Conservation (phyloP, 1,140 invertebrate genomes). For the Ips nitidus region DNA sequence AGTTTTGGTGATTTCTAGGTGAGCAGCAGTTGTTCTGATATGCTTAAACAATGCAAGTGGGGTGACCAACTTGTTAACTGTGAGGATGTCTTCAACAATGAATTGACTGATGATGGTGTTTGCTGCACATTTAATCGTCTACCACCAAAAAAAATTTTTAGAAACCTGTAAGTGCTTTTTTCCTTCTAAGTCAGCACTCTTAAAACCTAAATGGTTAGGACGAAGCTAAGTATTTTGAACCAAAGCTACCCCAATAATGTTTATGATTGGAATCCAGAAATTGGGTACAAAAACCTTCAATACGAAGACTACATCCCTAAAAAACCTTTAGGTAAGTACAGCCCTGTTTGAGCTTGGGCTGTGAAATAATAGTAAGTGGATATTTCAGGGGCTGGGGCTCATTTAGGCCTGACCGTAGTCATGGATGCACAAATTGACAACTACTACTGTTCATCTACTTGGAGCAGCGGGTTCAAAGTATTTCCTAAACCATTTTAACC, state of each 20-base stretch:
- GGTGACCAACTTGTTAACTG: slow-evolving; percentile 62
- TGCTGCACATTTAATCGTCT: slow-evolving; percentile 81
- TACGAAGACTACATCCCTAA: slow-evolving; percentile 35
- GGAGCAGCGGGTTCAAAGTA: slow-evolving; percentile 69
- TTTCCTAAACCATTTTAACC: too few species aligned
- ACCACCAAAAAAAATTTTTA: slow-evolving; percentile 64
- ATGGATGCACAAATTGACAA: slow-evolving; percentile 69
- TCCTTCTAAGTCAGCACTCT: background rate
- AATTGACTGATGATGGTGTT: slow-evolving; percentile 77
- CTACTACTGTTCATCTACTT: slow-evolving; percentile 78
- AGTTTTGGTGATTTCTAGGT: slow-evolving; percentile 51
- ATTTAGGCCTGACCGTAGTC: slow-evolving; percentile 69
- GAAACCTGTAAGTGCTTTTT: slow-evolving; percentile 58
- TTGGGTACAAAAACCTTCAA: slow-evolving; percentile 61
- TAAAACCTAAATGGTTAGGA: slow-evolving; percentile 48
- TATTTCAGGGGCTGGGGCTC: slow-evolving; percentile 62
- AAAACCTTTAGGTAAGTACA: slow-evolving; percentile 38
- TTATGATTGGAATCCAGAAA: slow-evolving; percentile 75
- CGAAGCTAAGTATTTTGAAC: slow-evolving; percentile 64
- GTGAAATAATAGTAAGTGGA: too few species aligned
- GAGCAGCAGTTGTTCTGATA: slow-evolving; percentile 72
- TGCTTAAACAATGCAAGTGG: slow-evolving; percentile 70
- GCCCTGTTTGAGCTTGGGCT: background rate
- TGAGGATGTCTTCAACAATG: slow-evolving; percentile 70
- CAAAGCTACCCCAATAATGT: slow-evolving; percentile 64